Evolutionary conservation across 2,888 invertebrate species (phyloP), one percentile per base, ranked within the genome.

Genomic region (Xiphydria camelus): DNA sequence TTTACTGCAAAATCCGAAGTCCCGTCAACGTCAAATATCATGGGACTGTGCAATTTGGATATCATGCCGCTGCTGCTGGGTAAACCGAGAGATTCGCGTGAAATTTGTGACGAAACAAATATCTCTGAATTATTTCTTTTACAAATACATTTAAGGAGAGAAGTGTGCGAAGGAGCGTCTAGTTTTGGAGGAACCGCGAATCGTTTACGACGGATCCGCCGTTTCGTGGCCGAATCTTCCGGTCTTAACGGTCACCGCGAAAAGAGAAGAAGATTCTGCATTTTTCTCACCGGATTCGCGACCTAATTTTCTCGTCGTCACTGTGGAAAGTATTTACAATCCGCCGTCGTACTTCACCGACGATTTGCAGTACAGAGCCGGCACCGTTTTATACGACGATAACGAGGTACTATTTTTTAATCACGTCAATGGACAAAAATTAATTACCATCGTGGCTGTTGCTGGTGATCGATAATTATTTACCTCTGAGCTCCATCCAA

Each of bases 261-360:
- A 5, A 1, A 55, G 46, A 10, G 32, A 51, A 1, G 41, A 51
- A 4, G 3, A 22, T 4, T 12, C 10, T 21, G 33, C 50, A 1
- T 29, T 60, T 21, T 53, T 56, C 6, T 36, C 46, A 3, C 7
- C 31, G 4, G 39, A 57, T 5, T 35, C 32, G 4, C 20, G 23
- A 1, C 33, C 55, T 1, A 69, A 70, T 47, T 57, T 59, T 45
- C 26, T 70, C 3, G 58, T 42, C 9, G 45, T 70, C 14, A 70
- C 69, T 0, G 40, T 70, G 1, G 70, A 70, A 38, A 68, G 62
- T 23, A 60, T 70, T 29, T 59, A 65, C 32, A 69, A 70, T 47
- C 35, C 49, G 4, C 65, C 66, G 4, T 22, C 38, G 18, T 46
- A 25, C 4, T 68, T 66, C 20, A 51, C 36, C 6, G 45, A 59